A percentile compares a stretch with the other conserved stretches of the same genome.
phyloP scores from a whole-genome alignment of 2,113 vertebrate species.

The Regulus satrapa region DNA sequence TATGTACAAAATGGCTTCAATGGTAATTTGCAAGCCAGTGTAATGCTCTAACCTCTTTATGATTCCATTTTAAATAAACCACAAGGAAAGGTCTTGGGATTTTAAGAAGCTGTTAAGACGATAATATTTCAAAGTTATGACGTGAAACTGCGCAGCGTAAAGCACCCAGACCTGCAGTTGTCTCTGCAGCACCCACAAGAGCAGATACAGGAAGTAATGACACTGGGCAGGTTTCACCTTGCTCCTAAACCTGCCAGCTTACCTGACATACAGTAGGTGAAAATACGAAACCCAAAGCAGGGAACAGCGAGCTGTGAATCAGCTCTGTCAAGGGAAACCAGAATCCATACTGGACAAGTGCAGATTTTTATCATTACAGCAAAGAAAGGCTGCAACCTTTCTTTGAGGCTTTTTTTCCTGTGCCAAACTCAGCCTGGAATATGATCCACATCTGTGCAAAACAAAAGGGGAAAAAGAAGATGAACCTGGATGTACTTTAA shows the following conservation, averaged over 20 bases:
- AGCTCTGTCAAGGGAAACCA: neutral
- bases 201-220: neutral
- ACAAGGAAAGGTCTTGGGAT: neutral
- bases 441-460: neutral
- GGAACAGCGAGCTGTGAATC: neutral
- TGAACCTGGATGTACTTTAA: neutral
- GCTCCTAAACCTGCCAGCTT: neutral
- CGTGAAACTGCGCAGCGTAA: accelerated
- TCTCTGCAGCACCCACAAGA: neutral
- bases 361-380: neutral
- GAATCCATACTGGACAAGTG: neutral
- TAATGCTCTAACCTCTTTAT: neutral
- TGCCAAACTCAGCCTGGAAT: neutral
- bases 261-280: neutral
- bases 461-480: neutral
- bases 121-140: neutral
- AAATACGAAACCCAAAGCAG: neutral
- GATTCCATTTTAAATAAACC: neutral
- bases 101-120: neutral
- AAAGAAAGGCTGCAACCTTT: neutral
- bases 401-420: neutral
- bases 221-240: neutral
- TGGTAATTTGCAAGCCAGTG: neutral
- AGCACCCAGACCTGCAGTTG: neutral
- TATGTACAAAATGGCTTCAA: neutral